Base-by-base conservation (phyloP, 2,888 invertebrate species). In the Philonicus albiceps region DNA sequence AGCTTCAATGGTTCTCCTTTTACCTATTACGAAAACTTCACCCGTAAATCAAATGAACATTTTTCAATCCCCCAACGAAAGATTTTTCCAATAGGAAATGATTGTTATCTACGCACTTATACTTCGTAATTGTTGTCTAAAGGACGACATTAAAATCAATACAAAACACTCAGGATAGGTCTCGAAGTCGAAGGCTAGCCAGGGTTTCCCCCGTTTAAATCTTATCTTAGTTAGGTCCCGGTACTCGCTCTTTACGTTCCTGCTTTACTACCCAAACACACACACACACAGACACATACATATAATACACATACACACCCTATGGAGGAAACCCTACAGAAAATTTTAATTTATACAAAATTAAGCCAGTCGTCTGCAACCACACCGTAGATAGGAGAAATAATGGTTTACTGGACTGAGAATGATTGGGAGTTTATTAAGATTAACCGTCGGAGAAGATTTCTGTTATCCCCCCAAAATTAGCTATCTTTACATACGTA, bases 311-410 rank as follows among this genome's bases (percentile, higher is more conserved):
- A n/a, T n/a, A n/a, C n/a, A 49, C n/a, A 27, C 64, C 64, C 64
- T 27, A 27, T 7, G 40, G 73, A 73, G 30, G 84, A 84, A 84
- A 84, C 84, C 84, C 84, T 84, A 87, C 86, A 85, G 86, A 87
- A 85, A 87, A 87, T 87, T 87, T 87, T 87, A 87, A 87, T 87
- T 87, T 87, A 87, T 87, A 87, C 87, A 86, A 87, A 87, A 87
- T 87, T 87, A 87, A 87, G 86, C 86, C 87, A 87, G 87, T 87
- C 87, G 87, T 87, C 87, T 87, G 87, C 86, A 87, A 87, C 87
- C 87, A 76, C 87, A 87, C 87, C 83, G 87, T 87, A 87, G 87
- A 87, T 87, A 87, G 86, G 86, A 87, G 81, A 84, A 87, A 87
- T 87, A 87, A 87, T 87, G 86, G 87, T 86, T 87, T 87, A 86